Evolutionary conservation across 2,888 invertebrate species (phyloP).

Genomic region (Tetragonula carbonaria): DNA sequence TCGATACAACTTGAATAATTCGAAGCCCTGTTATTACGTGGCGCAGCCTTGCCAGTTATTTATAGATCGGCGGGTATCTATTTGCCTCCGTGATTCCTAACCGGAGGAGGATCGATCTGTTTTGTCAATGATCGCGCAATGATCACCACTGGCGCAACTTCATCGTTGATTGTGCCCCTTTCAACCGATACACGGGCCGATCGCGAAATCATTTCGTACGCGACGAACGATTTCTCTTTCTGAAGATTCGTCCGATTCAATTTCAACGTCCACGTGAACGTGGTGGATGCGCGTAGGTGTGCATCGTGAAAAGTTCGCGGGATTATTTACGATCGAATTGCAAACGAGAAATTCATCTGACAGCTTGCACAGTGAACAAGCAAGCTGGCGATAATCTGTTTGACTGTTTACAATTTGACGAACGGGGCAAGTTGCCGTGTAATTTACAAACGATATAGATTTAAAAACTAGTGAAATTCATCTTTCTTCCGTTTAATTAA

Average conservation of each 20-base stretch:
- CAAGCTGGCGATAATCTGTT: not conserved
- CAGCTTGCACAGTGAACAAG: too few species aligned
- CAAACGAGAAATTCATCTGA: too few species aligned
- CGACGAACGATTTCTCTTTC: not conserved
- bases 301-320: not conserved
- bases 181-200: not conserved
- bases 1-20: constrained; percentile 40
- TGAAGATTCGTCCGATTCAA: constrained; percentile 18
- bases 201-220: not conserved
- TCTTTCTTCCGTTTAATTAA: not conserved
- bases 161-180: constrained; percentile 9
- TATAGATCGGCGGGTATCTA: constrained; percentile 25
- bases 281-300: not conserved
- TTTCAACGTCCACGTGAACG: not conserved
- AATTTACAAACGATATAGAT: not conserved
- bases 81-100: constrained; percentile 12
- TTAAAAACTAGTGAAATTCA: not conserved
- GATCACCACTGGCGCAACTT: not conserved
- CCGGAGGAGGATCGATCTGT: not conserved
- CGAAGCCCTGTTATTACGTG: constrained; percentile 20
- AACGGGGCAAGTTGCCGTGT: too few species aligned
- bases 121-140: not conserved
- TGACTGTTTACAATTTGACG: not conserved
- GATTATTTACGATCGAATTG: not conserved
- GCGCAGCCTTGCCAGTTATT: constrained; percentile 13